Evolutionary conservation across 2,888 invertebrate genomes (phyloP).

Genomic region (Azorinus chamasolen): DNA sequence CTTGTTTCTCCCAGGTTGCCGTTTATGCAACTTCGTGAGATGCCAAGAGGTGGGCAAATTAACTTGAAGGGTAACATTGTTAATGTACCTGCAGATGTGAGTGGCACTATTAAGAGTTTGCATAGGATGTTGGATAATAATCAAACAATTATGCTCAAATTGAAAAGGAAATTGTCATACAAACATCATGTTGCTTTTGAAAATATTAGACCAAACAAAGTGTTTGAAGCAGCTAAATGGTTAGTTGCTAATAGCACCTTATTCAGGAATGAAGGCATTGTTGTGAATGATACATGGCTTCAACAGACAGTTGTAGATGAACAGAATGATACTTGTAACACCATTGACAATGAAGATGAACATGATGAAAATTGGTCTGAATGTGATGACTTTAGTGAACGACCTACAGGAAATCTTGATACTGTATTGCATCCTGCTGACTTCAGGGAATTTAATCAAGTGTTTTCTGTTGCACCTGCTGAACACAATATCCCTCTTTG

Average conservation of each 20-base stretch:
- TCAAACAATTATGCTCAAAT: conserved; percentile 51
- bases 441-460: conserved; percentile 44
- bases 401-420: conserved; percentile 25
- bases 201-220: conserved; percentile 48
- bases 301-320: background rate
- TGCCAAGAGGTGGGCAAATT: conserved; percentile 55
- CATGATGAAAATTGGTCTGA: background rate
- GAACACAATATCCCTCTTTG: conserved; percentile 29
- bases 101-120: conserved; percentile 35
- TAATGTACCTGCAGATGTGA: conserved; percentile 60
- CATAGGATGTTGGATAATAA: conserved; percentile 45
- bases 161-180: conserved; percentile 44
- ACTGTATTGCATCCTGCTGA: conserved; percentile 32
- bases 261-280: conserved; percentile 47
- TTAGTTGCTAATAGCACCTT: conserved; percentile 56
- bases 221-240: conserved; percentile 54
- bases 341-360: background rate
- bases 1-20: conserved; percentile 55
- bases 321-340: background rate
- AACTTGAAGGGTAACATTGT: conserved; percentile 53
- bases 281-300: conserved; percentile 35
- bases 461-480: conserved; percentile 35
- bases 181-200: conserved; percentile 52
- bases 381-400: conserved; percentile 9
- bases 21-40: conserved; percentile 56